Evolutionary conservation across 92 coral and sea anemone species (phyloP), one percentile per base, ranked within the genome.

Genomic region (Heteractis magnifica): DNA sequence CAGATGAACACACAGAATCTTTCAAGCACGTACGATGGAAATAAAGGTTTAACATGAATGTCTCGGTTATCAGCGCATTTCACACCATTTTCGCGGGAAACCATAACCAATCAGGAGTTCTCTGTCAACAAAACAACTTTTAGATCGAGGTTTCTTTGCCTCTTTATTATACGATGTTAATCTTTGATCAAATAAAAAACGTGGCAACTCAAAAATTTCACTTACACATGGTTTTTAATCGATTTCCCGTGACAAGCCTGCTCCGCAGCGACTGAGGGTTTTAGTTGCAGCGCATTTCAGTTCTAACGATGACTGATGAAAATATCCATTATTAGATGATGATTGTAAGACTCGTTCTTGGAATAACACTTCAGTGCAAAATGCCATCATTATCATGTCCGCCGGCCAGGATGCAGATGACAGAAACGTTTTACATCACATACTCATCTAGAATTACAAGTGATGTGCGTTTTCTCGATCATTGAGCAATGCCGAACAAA

Each of bases 171-270:
- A 49, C 15, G 21, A 56, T 9, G 10, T 49, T 10, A 44, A 79
- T 41, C 64, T 18, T 52, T 79, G 15, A 19, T 52, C 71, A 80
- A 80, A 80, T 51, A 80, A 23, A 49, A 64, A 19, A 13, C 48
- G 2, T 50, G 65, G 75, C 75, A 80, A 80, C 83, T 80, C 53
- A 80, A 80, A 80, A 80, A 80, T 65, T 75, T 65, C 52, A 56
- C 55, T 18, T 8, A 3, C 34, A 15, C 65, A 59, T 59, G 65
- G 70, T 5, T 62, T 62, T 8, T 8, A 62, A 12, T 4, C 23
- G 10, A 62, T 5, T 62, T 10, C 70, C 12, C 23, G 23, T 7
- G 70, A 6, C 20, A 13, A 13, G 65, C 4, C 15, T 6, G 18
- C 4, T 59, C 72, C 3, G 8, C 8, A 65, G 58, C 58, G 58